Percentiles rank a stretch among this genome's conserved stretches.
Evolutionary conservation across 2,797 vertebrate genomes (phyloP).

Genomic region (Micropoecilia bifurca): DNA sequence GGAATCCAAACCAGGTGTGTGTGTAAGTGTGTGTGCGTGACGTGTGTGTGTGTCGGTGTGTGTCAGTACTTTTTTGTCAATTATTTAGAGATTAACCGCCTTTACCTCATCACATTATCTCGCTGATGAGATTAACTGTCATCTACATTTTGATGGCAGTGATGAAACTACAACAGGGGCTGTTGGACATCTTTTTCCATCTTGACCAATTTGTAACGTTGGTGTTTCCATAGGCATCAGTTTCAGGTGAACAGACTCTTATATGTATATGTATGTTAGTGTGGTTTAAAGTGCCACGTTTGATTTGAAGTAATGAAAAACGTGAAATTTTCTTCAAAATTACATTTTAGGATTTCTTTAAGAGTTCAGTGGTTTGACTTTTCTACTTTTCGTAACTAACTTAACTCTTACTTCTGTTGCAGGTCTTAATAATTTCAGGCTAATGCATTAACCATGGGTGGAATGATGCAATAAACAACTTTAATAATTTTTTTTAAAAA

Average conservation of each 20-base stretch:
- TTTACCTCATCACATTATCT: constrained; percentile 52
- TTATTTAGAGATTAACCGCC: constrained; percentile 62
- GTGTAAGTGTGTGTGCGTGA: constrained; percentile 11
- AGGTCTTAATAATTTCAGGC: background rate
- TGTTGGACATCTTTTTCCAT: background rate
- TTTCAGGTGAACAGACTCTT: background rate
- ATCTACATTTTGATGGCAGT: constrained; percentile 48
- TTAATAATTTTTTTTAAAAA: background rate
- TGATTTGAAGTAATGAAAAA: background rate
- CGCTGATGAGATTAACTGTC: constrained; percentile 53
- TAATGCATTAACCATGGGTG: background rate
- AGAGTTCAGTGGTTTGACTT: background rate
- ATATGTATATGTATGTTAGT: background rate
- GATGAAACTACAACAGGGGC: constrained; percentile 32
- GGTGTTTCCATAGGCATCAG: background rate
- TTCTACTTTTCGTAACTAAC: background rate
- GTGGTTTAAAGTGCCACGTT: background rate
- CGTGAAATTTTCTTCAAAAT: background rate
- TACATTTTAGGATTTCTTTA: background rate
- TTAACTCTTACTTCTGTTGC: background rate
- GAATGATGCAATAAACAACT: background rate
- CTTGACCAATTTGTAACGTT: background rate
- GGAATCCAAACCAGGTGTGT: constrained; percentile 66
- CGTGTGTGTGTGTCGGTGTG: constrained; percentile 15
- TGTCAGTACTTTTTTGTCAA: constrained; percentile 44